These are phyloP conservation scores for Andrena fulva DNA, from an alignment of 2,888 invertebrate species.

Conservation along the genomic window DNA sequence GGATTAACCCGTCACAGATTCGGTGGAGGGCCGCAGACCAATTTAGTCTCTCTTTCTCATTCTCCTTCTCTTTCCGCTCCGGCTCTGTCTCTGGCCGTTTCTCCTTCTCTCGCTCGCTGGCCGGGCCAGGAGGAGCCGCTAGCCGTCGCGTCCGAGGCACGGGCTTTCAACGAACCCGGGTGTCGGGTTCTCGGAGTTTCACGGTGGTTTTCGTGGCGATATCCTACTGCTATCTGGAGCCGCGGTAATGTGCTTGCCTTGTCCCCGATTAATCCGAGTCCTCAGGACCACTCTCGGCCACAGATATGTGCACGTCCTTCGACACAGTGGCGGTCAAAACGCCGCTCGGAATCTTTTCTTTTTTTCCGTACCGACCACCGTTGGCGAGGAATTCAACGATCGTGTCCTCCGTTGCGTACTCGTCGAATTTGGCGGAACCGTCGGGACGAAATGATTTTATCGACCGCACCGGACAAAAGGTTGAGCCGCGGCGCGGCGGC, in stretches of 20 bases:
- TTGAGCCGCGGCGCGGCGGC: background rate
- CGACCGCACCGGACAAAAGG: constrained; percentile 1
- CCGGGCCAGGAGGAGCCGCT: constrained; percentile 34
- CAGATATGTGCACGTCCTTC: constrained; percentile 62
- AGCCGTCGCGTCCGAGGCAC: constrained; percentile 28
- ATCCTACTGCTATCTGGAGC: constrained; percentile 76
- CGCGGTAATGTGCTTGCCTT: constrained; percentile 82
- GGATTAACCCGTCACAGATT: constrained; percentile 83
- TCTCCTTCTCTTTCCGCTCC: constrained; percentile 14
- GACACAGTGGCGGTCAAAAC: constrained; percentile 60
- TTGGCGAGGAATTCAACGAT: constrained; percentile 49
- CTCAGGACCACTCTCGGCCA: constrained; percentile 70
- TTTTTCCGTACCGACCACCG: constrained; percentile 50
- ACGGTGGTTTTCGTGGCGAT: constrained; percentile 76
- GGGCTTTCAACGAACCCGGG: constrained; percentile 70
- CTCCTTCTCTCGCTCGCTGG: constrained; percentile 32
- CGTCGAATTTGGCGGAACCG: constrained; percentile 28
- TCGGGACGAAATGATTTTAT: constrained; percentile 7
- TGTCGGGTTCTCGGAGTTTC: constrained; percentile 78
- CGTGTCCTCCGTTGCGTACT: constrained; percentile 12
- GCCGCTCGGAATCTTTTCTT: constrained; percentile 28
- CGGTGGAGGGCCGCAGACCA: constrained; percentile 74
- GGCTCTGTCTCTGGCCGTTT: constrained; percentile 2
- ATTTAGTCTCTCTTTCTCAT: constrained; percentile 65
- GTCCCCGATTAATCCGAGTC: constrained; percentile 82